phyloP scores from a whole-genome alignment of 2,888 invertebrate genomes.

The Holacanthella duospinosa region DNA sequence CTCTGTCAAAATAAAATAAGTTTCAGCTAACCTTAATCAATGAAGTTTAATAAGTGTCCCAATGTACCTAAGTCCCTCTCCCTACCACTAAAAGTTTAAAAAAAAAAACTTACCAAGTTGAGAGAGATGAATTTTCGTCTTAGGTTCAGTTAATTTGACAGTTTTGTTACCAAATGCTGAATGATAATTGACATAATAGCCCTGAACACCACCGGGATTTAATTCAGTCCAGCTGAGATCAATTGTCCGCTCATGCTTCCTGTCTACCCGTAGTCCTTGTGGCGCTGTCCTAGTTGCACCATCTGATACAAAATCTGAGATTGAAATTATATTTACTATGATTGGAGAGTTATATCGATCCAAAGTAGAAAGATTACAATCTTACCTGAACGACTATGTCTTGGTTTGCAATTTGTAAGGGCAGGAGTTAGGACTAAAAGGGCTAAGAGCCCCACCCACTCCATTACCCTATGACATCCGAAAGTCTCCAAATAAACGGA shows the following conservation, averaged over 20 bases:
- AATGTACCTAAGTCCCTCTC: too few species aligned
- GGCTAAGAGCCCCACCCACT: background rate
- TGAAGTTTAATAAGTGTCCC: background rate
- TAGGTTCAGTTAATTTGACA: background rate
- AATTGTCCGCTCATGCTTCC: background rate
- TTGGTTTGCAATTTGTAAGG: background rate
- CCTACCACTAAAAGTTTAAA: background rate
- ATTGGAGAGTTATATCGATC: background rate
- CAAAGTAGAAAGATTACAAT: too few species aligned
- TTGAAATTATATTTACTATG: background rate
- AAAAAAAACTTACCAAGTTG: background rate
- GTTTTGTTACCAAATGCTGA: background rate
- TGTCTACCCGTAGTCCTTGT: background rate
- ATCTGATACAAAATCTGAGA: background rate
- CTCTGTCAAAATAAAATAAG: background rate
- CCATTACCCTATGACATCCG: background rate
- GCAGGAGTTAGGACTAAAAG: background rate
- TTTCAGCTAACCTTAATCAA: background rate
- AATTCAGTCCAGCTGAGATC: constrained; percentile 2
- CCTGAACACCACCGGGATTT: background rate
- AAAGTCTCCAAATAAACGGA: background rate
- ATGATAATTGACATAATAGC: background rate
- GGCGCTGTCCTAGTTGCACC: background rate
- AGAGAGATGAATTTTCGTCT: background rate
- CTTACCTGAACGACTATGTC: background rate